phyloP scores from a whole-genome alignment of 2,888 invertebrate species.

The Temnothorax rugatulus region DNA sequence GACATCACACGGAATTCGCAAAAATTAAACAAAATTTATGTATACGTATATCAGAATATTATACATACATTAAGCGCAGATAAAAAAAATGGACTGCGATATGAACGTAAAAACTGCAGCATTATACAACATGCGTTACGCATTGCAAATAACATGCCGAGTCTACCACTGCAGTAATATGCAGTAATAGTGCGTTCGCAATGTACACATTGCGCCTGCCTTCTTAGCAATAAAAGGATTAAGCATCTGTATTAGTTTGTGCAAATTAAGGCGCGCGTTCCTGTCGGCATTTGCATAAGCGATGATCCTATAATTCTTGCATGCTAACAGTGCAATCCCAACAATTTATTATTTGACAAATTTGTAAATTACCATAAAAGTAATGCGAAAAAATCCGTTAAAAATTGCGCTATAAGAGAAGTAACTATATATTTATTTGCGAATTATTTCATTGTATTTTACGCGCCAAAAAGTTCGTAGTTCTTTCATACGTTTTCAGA shows the following conservation, averaged over 20 bases:
- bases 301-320: conserved; percentile 20
- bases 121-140: conserved; percentile 5
- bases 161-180: conserved; percentile 7
- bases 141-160: conserved; percentile 16
- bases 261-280: conserved; percentile 34
- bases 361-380: conserved; percentile 10
- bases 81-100: conserved; percentile 1
- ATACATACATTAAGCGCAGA: not conserved
- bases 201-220: not conserved
- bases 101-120: conserved; percentile 26
- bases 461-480: not conserved
- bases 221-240: conserved; percentile 44
- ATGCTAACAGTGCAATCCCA: not conserved
- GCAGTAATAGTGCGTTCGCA: conserved; percentile 1
- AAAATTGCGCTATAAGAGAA: not conserved
- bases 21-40: conserved; percentile 25
- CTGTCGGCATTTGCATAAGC: conserved; percentile 34
- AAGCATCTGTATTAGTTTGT: conserved; percentile 39
- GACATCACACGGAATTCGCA: not conserved
- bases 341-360: conserved; percentile 39
- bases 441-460: conserved; percentile 23
- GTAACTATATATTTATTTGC: not conserved
- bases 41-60: not conserved
- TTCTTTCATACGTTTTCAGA: not conserved
- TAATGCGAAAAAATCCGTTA: not conserved